These are phyloP conservation scores for Stercorarius parasiticus DNA, from an alignment of 2,113 vertebrate species.

Conservation along the genomic window DNA sequence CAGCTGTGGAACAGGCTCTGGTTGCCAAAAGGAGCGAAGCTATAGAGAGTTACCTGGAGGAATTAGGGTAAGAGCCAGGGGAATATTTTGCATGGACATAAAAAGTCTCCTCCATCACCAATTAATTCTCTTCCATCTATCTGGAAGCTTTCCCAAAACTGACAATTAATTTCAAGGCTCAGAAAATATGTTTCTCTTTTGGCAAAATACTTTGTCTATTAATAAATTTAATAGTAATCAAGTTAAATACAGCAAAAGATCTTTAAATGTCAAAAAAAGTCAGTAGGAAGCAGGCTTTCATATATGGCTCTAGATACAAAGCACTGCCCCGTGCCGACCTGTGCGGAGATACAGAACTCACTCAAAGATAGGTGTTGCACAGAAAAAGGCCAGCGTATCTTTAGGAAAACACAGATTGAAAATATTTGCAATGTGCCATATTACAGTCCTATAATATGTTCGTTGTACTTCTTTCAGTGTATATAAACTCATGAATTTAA, in stretches of 20 bases:
- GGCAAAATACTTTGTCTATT: not conserved
- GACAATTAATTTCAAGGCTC: not conserved
- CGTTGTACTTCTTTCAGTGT: not conserved
- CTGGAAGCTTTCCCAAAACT: not conserved
- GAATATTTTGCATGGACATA: not conserved
- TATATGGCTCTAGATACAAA: not conserved
- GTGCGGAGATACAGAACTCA: not conserved
- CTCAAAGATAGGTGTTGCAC: not conserved
- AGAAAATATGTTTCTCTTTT: not conserved
- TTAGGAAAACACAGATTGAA: not conserved
- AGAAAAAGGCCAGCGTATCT: not conserved
- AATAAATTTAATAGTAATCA: not conserved
- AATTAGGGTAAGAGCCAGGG: not conserved
- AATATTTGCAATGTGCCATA: not conserved
- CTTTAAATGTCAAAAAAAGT: not conserved
- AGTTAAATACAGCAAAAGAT: not conserved
- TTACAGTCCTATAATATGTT: not conserved
- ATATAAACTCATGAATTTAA: not conserved
- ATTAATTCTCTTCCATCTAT: not conserved
- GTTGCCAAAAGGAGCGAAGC: not conserved
- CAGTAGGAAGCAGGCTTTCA: not conserved
- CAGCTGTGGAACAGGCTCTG: not conserved
- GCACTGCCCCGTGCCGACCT: not conserved
- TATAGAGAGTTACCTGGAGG: not conserved
- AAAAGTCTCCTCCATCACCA: not conserved